A percentile compares a stretch with the other conserved stretches of the same genome.
Evolutionary conservation across 2,888 invertebrate genomes (phyloP).

Genomic region (Phragmatobia fuliginosa): DNA sequence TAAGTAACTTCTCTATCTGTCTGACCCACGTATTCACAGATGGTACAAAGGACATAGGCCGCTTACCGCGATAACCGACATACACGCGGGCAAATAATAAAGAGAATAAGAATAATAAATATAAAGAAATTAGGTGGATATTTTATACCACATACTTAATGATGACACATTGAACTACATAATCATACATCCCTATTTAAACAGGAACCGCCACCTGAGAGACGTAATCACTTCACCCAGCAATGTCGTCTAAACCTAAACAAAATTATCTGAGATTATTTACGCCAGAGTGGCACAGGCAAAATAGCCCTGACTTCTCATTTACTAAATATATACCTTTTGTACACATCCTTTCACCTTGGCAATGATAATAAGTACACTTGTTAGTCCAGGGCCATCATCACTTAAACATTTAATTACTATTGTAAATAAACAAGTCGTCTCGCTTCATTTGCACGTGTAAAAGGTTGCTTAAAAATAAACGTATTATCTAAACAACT

Average conservation of each 20-base stretch:
- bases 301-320: background rate
- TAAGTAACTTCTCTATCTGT: too few species aligned
- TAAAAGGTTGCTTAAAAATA: background rate
- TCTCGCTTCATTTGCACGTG: background rate
- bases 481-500: conserved; percentile 16
- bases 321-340: background rate
- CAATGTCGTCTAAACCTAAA: too few species aligned
- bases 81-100: too few species aligned
- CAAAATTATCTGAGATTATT: background rate
- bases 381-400: background rate
- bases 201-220: too few species aligned
- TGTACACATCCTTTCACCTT: background rate
- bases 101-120: too few species aligned
- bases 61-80: too few species aligned
- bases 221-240: background rate
- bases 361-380: background rate
- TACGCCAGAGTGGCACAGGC: background rate
- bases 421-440: background rate
- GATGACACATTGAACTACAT: too few species aligned
- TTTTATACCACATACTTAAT: too few species aligned
- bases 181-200: too few species aligned
- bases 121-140: too few species aligned
- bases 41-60: too few species aligned
- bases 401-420: background rate
- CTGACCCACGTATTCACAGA: too few species aligned